phyloP scores from a whole-genome alignment of 1,140 invertebrate genomes.

The Idris sp. region DNA sequence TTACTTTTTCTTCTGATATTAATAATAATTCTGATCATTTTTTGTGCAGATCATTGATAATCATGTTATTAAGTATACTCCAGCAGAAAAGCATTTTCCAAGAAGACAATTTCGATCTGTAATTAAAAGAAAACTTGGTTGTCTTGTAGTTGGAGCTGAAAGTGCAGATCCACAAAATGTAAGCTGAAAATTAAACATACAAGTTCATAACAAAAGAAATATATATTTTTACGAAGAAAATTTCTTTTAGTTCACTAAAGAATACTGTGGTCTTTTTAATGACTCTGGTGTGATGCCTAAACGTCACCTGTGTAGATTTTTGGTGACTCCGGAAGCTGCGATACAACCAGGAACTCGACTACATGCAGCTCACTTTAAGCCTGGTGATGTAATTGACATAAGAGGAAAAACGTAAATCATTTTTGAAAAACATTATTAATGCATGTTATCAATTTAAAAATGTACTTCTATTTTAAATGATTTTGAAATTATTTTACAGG shows the following conservation, averaged over 20 bases:
- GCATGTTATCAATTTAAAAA: no score
- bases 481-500: constrained; percentile 77
- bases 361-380: constrained; percentile 91
- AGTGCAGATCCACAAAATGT: constrained; percentile 88
- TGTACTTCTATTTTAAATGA: no score
- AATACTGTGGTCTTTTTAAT: constrained; percentile 92
- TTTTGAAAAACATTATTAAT: constrained; percentile 15
- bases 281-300: constrained; percentile 94
- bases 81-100: constrained; percentile 88
- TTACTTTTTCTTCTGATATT: neutral
- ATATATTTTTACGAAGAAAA: no score
- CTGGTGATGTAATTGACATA: constrained; percentile 94
- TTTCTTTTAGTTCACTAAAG: constrained; percentile 85
- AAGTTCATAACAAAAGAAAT: no score
- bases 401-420: constrained; percentile 92
- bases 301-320: constrained; percentile 88
- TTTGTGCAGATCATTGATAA: constrained; percentile 91
- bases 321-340: constrained; percentile 91
- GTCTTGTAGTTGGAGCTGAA: constrained; percentile 93
- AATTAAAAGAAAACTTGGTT: constrained; percentile 81
- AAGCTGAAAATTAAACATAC: constrained; percentile 30
- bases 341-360: constrained; percentile 94
- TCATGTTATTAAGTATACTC: constrained; percentile 95
- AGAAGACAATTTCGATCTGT: constrained; percentile 73
- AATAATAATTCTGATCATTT: no score